A percentile compares a stretch with the other conserved stretches of the same genome.
Evolutionary conservation across 2,797 vertebrate genomes (phyloP).

Genomic region (Cygnus olor): DNA sequence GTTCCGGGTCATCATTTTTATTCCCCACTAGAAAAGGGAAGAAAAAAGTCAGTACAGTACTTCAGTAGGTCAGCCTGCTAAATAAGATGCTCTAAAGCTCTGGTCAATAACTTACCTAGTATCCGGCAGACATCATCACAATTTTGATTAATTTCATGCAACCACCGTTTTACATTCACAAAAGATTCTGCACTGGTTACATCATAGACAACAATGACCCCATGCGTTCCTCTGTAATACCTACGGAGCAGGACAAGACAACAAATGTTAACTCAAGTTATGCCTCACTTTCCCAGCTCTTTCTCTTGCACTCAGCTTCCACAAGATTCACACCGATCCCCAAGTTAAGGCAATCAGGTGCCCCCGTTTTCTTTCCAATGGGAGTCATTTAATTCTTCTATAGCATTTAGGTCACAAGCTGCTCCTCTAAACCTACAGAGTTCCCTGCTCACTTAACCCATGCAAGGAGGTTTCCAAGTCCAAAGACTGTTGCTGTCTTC

Average conservation of each 20-base stretch:
- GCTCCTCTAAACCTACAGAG: neutral
- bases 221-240: conserved; percentile 97
- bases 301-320: neutral
- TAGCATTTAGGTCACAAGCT: neutral
- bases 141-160: conserved; percentile 99
- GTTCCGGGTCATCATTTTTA: conserved; percentile 97
- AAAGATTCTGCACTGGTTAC: conserved; percentile 98
- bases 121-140: conserved; percentile 98
- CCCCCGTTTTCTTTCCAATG: neutral
- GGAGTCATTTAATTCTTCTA: neutral
- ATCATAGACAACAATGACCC: conserved; percentile 98
- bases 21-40: conserved; percentile 89
- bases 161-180: conserved; percentile 99
- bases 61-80: neutral
- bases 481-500: neutral
- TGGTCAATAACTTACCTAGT: conserved; percentile 85
- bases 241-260: conserved; percentile 72
- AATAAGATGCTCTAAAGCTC: neutral
- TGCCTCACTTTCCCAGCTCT: neutral
- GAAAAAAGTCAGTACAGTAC: neutral
- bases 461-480: neutral
- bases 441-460: neutral
- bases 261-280: neutral
- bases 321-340: neutral
- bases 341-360: neutral